Base-by-base conservation (phyloP, 35 echinoderm and acorn worm genomes). In the Apostichopus californicus region DNA sequence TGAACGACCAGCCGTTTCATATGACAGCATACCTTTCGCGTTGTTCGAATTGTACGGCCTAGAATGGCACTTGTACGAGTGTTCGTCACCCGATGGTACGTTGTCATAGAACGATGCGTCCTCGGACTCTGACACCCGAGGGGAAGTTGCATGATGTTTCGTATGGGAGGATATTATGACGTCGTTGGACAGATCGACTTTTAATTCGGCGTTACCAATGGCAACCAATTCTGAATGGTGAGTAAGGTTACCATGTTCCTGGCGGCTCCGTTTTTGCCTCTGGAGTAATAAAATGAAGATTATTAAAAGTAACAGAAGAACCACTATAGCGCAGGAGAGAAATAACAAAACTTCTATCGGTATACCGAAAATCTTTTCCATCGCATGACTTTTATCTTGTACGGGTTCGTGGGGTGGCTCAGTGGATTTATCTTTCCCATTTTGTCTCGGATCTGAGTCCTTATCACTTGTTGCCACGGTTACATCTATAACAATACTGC, bases 311-410 rank as follows among this genome's bases (percentile, higher is more conserved):
- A 89, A 9, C 6, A 89, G 68, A 1, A 89, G 86, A 73, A 89
- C 46, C 52, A 89, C 58, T 72, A 89, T 72, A 6, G 63, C 24
- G 6, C 86, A n/a, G 23, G 64, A 89, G 14, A 89, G 11, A 28
- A 89, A 71, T 20, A 89, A 14, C 57, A 89, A 55, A 52, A 89
- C n/a, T 73, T 89, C 86, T 7, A 89, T 55, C 22, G 86, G 86
- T 53, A 89, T 72, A 63, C 86, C 86, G 21, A 89, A 89, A 12
- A 89, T 66, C 28, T 73, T 68, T 6, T 73, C 14, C 28, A 8
- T 73, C 46, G 86, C 24, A 61, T 25, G 5, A 7, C 11, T 25
- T 57, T 57, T 22, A 28, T 68, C 28, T 9, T 66, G 14, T 52
- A 15, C 61, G 5, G 81, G 55, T 2, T 56, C 81, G 55, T 22